These are phyloP conservation scores for Pseudomyrmex dendroicus DNA, from an alignment of 1,140 invertebrate species.

Conservation along the genomic window DNA sequence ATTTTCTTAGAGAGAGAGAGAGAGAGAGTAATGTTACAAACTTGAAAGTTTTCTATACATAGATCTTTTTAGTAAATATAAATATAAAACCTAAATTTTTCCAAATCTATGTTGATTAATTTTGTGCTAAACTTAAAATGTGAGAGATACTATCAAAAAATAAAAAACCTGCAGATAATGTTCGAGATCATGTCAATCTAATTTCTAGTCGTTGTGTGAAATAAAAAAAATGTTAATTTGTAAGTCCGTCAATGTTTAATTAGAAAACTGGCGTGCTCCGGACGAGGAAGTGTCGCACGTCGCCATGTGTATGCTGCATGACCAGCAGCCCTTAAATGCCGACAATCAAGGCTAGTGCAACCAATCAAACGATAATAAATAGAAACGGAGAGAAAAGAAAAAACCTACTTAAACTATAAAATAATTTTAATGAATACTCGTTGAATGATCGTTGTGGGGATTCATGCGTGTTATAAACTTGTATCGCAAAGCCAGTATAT, in stretches of 20 bases:
- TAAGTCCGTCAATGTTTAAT: constrained; percentile 48
- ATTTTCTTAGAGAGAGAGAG: background rate
- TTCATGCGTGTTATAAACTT: constrained; percentile 38
- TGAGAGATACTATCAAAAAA: background rate
- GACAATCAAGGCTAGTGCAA: constrained; percentile 86
- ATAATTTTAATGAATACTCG: constrained; percentile 73
- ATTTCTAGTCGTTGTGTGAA: constrained; percentile 13
- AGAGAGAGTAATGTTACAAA: background rate
- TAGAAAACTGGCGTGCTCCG: constrained; percentile 46
- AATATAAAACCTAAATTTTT: no score
- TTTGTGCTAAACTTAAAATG: no score
- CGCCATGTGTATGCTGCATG: constrained; percentile 77
- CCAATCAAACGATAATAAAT: constrained; percentile 85
- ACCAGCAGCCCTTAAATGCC: constrained; percentile 83
- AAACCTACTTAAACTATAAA: constrained; percentile 55
- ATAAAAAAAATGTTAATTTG: constrained; percentile 1
- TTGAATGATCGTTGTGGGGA: constrained; percentile 57
- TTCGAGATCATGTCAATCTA: constrained; percentile 30
- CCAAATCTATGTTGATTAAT: no score
- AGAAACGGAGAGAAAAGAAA: constrained; percentile 72
- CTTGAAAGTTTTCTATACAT: background rate
- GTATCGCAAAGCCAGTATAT: constrained; percentile 27
- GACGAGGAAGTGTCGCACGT: constrained; percentile 73
- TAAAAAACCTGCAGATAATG: constrained; percentile 14
- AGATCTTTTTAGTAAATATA: background rate